These are phyloP conservation scores for Ganaspis brasiliensis DNA, from an alignment of 2,888 invertebrate species.

Conservation along the genomic window DNA sequence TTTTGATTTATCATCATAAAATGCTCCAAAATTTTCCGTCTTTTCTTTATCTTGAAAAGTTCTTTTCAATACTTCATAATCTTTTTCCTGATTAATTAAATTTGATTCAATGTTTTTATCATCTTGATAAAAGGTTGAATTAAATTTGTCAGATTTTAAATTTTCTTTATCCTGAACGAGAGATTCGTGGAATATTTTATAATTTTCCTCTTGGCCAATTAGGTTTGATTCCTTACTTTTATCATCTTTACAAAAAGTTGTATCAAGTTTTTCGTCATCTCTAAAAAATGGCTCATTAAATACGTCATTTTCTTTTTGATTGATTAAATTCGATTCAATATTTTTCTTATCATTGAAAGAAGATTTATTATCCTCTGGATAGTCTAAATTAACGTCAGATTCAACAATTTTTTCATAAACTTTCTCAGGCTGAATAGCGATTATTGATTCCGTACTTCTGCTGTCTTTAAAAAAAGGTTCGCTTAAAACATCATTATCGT, in stretches of 20 bases:
- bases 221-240: neutral
- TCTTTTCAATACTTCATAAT: neutral
- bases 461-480: neutral
- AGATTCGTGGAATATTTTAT: neutral
- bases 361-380: too few species aligned
- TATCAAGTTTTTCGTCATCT: neutral
- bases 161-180: neutral
- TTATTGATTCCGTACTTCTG: too few species aligned
- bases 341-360: too few species aligned
- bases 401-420: too few species aligned
- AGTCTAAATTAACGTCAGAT: too few species aligned
- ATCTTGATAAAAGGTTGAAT: slow-evolving; percentile 2
- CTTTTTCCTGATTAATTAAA: neutral
- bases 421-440: too few species aligned
- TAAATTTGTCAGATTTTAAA: too few species aligned
- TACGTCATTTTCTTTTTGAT: neutral
- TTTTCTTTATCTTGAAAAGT: neutral
- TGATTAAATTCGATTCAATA: neutral
- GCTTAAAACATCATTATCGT: neutral
- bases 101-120: neutral
- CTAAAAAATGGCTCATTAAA: neutral
- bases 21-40: neutral
- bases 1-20: neutral
- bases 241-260: too few species aligned
- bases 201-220: neutral